Evolutionary conservation across 2,888 invertebrate species (phyloP).

Genomic region (Philonicus albiceps): DNA sequence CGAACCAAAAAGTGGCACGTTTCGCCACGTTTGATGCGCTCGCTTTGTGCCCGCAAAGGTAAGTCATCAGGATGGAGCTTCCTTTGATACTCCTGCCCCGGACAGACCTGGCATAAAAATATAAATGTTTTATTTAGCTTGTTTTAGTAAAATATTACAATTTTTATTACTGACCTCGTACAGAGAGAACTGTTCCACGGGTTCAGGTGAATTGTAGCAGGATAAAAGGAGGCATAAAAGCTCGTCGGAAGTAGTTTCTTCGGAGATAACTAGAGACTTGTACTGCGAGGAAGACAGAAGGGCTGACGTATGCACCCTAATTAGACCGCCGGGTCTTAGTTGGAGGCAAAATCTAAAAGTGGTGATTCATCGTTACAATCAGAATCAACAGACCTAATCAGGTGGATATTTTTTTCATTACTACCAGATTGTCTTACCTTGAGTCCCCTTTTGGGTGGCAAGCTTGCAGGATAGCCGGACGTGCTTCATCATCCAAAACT

Average conservation of each 20-base stretch:
- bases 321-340: slow-evolving; percentile 87
- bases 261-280: slow-evolving; percentile 89
- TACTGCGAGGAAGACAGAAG: slow-evolving; percentile 92
- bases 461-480: slow-evolving; percentile 89
- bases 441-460: slow-evolving; percentile 95
- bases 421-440: slow-evolving; percentile 68
- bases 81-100: slow-evolving; percentile 85
- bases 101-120: slow-evolving; percentile 67
- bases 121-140: not conserved
- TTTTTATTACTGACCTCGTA: slow-evolving; percentile 74
- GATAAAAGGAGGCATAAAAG: slow-evolving; percentile 82
- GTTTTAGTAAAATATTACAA: not conserved
- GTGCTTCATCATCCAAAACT: slow-evolving; percentile 85
- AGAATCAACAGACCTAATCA: not conserved
- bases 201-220: slow-evolving; percentile 84
- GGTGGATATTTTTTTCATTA: not conserved
- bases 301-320: slow-evolving; percentile 91
- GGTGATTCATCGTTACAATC: not conserved
- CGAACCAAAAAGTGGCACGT: slow-evolving; percentile 83
- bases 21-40: slow-evolving; percentile 73
- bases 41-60: slow-evolving; percentile 79
- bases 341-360: slow-evolving; percentile 80
- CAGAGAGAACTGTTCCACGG: slow-evolving; percentile 85
- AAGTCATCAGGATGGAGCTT: slow-evolving; percentile 88
- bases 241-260: slow-evolving; percentile 88